phyloP scores from a whole-genome alignment of 1,140 invertebrate species.

The Lucilia cuprina region DNA sequence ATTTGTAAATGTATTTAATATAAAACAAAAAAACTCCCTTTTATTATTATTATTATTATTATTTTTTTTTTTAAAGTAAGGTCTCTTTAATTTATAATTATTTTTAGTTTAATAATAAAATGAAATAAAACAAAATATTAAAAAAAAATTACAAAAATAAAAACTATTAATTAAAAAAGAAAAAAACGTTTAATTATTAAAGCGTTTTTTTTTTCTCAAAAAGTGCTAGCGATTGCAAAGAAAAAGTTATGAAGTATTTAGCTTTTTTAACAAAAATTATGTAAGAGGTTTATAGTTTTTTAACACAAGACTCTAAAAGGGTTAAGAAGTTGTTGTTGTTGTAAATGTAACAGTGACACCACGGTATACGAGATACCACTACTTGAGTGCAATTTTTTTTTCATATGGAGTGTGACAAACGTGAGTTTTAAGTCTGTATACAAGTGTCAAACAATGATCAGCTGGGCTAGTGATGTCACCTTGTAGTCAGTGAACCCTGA shows the following conservation, averaged over 20 bases:
- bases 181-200: not conserved
- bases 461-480: too few relatives aligned
- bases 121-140: not conserved
- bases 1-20: not conserved
- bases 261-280: not conserved
- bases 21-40: not conserved
- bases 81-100: slow-evolving; percentile 18
- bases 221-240: not conserved
- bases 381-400: too few relatives aligned
- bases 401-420: too few relatives aligned
- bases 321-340: too few relatives aligned
- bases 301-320: too few relatives aligned
- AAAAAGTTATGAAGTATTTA: not conserved
- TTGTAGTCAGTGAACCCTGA: too few relatives aligned
- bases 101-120: not conserved
- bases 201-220: not conserved
- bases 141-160: not conserved
- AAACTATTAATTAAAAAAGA: not conserved
- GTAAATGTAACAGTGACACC: too few relatives aligned
- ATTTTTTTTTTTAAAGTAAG: not conserved
- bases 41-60: too few relatives aligned
- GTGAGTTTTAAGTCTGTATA: too few relatives aligned
- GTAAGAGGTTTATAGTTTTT: too few relatives aligned
- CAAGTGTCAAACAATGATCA: too few relatives aligned
- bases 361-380: too few relatives aligned